phyloP scores from a whole-genome alignment of 2,797 vertebrate species.

The Acipenser ruthenus region DNA sequence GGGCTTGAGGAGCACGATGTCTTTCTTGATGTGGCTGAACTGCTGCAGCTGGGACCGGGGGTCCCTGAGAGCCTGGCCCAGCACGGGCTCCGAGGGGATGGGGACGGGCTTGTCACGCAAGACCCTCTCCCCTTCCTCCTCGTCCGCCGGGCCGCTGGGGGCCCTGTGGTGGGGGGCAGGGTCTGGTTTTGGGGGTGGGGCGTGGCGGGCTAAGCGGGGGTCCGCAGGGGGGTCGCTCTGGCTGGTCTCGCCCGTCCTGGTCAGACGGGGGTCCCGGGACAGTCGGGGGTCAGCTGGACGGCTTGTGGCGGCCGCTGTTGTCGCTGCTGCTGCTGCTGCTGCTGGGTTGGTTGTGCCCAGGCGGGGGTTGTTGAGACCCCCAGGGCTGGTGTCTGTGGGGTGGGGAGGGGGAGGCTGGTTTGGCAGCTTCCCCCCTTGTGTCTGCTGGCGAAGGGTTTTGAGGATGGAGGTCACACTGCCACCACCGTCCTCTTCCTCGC shows the following conservation, averaged over 20 bases:
- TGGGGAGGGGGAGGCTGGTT: not conserved
- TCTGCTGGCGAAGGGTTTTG: constrained; percentile 83
- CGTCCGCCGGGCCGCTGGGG: constrained; percentile 46
- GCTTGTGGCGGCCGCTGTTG: constrained; percentile 22
- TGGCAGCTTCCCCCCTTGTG: constrained; percentile 33
- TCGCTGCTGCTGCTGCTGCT: no score
- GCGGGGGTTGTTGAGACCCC: constrained; percentile 62
- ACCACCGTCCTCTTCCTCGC: constrained; percentile 87
- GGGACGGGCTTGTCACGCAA: constrained; percentile 75
- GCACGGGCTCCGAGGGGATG: constrained; percentile 79
- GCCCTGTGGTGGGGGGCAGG: constrained; percentile 17
- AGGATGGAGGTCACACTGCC: constrained; percentile 85
- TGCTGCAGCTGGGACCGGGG: constrained; percentile 80
- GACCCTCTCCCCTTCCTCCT: constrained; percentile 79
- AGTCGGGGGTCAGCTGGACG: constrained; percentile 66
- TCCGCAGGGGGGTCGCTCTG: no score
- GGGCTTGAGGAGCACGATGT: constrained; percentile 67
- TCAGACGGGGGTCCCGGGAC: constrained; percentile 43
- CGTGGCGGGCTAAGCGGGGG: not conserved
- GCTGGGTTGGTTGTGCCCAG: constrained; percentile 25
- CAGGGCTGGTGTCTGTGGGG: constrained; percentile 27
- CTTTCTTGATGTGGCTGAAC: constrained; percentile 92
- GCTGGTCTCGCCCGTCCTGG: no score
- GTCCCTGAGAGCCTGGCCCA: constrained; percentile 71
- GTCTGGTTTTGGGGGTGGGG: constrained; percentile 62